phyloP scores from a whole-genome alignment of 2,888 invertebrate species.

The Drosophila prolongata region DNA sequence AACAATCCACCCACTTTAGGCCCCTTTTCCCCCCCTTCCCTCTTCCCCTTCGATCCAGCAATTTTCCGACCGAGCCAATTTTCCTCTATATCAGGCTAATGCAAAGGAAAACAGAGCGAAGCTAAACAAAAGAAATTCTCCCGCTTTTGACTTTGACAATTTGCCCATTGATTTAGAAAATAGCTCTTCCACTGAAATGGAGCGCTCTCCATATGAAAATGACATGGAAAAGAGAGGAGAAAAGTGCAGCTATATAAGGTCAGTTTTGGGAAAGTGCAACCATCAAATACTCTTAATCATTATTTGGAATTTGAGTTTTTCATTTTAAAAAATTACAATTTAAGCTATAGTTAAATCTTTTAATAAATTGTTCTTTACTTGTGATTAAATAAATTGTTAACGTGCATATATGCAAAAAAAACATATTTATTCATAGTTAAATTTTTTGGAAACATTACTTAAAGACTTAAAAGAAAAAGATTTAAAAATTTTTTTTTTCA shows the following conservation, averaged over 20 bases:
- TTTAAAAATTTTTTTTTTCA: no score
- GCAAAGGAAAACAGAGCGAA: slow-evolving; percentile 23
- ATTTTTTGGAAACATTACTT: no score
- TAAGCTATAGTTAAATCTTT: no score
- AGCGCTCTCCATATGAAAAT: slow-evolving; percentile 55
- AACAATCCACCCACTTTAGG: slow-evolving; percentile 48
- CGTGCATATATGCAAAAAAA: no score
- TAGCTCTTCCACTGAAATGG: slow-evolving; percentile 61
- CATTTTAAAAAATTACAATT: no score
- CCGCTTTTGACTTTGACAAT: slow-evolving; percentile 65
- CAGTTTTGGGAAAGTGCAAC: no score
- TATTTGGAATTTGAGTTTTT: neutral
- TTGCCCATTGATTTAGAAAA: slow-evolving; percentile 80
- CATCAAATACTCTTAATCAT: neutral
- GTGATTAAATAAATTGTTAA: no score
- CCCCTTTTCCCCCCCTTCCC: neutral
- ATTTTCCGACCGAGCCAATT: slow-evolving; percentile 66
- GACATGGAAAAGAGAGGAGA: slow-evolving; percentile 51
- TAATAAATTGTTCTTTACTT: no score
- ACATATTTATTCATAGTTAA: no score
- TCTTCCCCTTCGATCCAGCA: slow-evolving; percentile 23
- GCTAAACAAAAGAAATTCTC: slow-evolving; percentile 37
- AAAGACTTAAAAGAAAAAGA: no score
- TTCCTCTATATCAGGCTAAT: slow-evolving; percentile 43
- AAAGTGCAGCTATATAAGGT: slow-evolving; percentile 38